Percentiles rank a stretch among this genome's conserved stretches.
These are phyloP conservation scores for Gopherus evgoodei DNA, from an alignment of 2,113 vertebrate species.

Conservation along the genomic window DNA sequence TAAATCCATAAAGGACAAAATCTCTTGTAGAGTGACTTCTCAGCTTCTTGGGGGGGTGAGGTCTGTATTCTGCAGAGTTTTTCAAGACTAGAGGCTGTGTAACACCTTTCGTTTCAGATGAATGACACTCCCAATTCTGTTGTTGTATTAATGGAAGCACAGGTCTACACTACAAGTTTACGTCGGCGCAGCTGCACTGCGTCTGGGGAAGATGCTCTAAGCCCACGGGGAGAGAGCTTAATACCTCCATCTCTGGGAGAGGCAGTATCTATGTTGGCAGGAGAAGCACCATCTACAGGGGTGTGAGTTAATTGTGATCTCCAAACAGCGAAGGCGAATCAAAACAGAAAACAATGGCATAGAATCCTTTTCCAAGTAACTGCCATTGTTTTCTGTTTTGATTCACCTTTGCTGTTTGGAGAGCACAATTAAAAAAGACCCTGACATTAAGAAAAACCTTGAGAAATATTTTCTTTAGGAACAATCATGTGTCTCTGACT, in stretches of 20 bases:
- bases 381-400: background rate
- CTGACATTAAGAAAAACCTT: background rate
- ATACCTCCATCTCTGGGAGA: background rate
- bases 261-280: background rate
- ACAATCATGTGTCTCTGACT: background rate
- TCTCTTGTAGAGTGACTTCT: background rate
- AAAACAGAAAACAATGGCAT: background rate
- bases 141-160: background rate
- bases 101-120: background rate
- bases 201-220: background rate
- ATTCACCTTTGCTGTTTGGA: background rate
- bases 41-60: background rate
- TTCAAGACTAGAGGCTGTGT: background rate
- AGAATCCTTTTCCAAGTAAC: background rate
- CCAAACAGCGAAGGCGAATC: background rate
- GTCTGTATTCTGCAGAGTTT: background rate
- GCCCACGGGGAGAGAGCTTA: background rate
- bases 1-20: background rate
- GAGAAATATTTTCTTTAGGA: background rate
- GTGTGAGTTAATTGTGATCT: background rate
- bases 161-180: background rate
- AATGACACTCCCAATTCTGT: background rate
- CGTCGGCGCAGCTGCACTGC: accelerated
- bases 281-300: too few species aligned
- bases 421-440: background rate